A percentile compares a stretch with the other conserved stretches of the same genome.
Conservation (phyloP, 2,888 invertebrate genomes). For the Kuschelorhynchus macadamiae region DNA sequence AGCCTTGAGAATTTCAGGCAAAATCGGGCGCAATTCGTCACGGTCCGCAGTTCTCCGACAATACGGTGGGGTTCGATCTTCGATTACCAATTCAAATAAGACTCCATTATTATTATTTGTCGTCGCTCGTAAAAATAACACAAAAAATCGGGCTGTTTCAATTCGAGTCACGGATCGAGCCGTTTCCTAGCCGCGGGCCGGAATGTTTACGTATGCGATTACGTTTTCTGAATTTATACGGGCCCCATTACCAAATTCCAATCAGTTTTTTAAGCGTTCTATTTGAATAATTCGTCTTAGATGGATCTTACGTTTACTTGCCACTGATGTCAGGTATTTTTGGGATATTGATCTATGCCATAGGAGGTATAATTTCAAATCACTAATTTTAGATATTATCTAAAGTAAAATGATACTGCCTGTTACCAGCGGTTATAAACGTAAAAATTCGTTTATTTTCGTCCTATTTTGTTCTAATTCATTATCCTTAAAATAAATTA, state of each 20-base stretch:
- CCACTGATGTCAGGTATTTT: too few species aligned
- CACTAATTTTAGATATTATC: too few species aligned
- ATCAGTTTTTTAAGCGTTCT: slow-evolving; percentile 26
- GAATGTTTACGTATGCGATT: slow-evolving; percentile 43
- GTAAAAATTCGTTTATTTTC: too few species aligned
- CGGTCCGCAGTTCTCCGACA: background rate
- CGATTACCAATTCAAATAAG: slow-evolving; percentile 40
- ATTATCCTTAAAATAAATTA: too few species aligned
- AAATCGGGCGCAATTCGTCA: slow-evolving; percentile 6
- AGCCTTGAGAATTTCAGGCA: too few species aligned
- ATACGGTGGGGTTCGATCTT: slow-evolving; percentile 15
- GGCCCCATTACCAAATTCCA: slow-evolving; percentile 28
- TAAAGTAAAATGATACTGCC: too few species aligned
- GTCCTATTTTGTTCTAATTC: too few species aligned
- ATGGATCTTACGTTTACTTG: too few species aligned
- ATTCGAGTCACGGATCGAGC: slow-evolving; percentile 38
- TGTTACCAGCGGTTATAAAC: too few species aligned
- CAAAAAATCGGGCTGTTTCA: slow-evolving; percentile 23
- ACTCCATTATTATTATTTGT: slow-evolving; percentile 27
- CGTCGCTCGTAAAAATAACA: slow-evolving; percentile 30
- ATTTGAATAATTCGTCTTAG: slow-evolving; percentile 6
- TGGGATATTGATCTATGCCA: too few species aligned
- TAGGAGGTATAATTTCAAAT: too few species aligned
- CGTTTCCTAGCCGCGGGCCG: slow-evolving; percentile 39
- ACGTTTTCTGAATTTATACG: slow-evolving; percentile 43